Evolutionary conservation across 1,140 invertebrate genomes (phyloP).

Genomic region (Euglossa dilemma): DNA sequence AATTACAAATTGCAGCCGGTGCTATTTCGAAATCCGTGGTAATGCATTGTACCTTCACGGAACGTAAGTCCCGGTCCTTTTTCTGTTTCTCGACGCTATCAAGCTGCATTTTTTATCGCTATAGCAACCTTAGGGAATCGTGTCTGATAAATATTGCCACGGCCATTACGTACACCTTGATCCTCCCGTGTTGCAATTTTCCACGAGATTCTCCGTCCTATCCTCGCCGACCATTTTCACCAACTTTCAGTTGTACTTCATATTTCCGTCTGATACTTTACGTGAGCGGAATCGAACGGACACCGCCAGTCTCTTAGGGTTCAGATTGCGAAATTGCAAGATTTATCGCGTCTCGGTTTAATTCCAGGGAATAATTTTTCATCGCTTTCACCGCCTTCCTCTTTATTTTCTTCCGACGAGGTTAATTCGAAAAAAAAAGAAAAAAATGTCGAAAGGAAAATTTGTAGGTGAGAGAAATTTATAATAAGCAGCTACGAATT

Average conservation of each 20-base stretch:
- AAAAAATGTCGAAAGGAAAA: too few species aligned
- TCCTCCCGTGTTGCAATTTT: constrained; percentile 23
- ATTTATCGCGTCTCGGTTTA: not conserved
- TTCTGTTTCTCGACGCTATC: constrained; percentile 15
- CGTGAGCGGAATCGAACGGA: not conserved
- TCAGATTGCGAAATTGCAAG: not conserved
- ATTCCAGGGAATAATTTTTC: not conserved
- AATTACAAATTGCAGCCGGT: constrained; percentile 28
- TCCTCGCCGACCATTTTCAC: not conserved
- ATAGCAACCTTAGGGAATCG: constrained; percentile 34
- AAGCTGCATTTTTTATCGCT: constrained; percentile 46
- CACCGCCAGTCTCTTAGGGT: not conserved
- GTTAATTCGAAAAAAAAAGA: too few species aligned
- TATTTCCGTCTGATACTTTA: constrained; percentile 10
- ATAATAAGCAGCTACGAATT: too few species aligned
- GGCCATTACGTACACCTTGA: constrained; percentile 20
- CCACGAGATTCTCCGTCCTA: not conserved
- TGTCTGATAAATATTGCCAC: constrained; percentile 47
- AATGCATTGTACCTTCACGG: constrained; percentile 14
- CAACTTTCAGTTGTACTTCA: not conserved
- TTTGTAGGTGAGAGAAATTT: too few species aligned
- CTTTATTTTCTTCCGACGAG: too few species aligned
- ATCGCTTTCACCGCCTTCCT: too few species aligned
- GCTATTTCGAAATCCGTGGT: constrained; percentile 28
- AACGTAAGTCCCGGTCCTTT: constrained; percentile 30